phyloP scores from a whole-genome alignment of 2,888 invertebrate species.

The Prenolepis imparis region DNA sequence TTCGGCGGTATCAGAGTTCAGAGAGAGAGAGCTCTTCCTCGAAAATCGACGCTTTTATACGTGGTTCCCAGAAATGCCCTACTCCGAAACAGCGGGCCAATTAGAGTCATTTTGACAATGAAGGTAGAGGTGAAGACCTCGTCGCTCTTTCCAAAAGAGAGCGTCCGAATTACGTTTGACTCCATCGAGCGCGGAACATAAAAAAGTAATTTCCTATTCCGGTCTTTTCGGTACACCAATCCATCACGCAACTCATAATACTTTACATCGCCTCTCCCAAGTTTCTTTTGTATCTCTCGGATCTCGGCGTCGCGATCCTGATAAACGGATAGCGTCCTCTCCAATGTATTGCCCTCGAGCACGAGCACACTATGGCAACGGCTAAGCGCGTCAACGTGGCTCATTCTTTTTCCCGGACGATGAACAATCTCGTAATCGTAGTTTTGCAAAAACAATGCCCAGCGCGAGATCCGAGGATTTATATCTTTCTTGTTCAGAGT shows the following conservation, averaged over 20 bases:
- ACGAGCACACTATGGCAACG: background rate
- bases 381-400: background rate
- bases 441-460: constrained; percentile 23
- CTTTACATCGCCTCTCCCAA: background rate
- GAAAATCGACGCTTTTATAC: too few relatives aligned
- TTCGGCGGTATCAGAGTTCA: too few relatives aligned
- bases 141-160: too few relatives aligned
- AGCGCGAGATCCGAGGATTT: constrained; percentile 38
- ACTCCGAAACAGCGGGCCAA: too few relatives aligned
- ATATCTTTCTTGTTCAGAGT: constrained; percentile 62
- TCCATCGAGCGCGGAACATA: background rate
- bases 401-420: background rate
- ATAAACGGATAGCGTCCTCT: background rate
- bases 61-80: too few relatives aligned
- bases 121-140: too few relatives aligned
- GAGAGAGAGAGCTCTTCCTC: too few relatives aligned
- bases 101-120: too few relatives aligned
- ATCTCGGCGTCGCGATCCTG: background rate
- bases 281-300: background rate
- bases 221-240: background rate
- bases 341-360: background rate
- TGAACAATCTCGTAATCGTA: constrained; percentile 23
- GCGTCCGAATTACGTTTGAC: background rate
- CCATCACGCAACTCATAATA: background rate
- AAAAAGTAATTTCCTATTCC: background rate